phyloP scores from a whole-genome alignment of 2,888 invertebrate genomes.

The Agrenia bidenticulata region DNA sequence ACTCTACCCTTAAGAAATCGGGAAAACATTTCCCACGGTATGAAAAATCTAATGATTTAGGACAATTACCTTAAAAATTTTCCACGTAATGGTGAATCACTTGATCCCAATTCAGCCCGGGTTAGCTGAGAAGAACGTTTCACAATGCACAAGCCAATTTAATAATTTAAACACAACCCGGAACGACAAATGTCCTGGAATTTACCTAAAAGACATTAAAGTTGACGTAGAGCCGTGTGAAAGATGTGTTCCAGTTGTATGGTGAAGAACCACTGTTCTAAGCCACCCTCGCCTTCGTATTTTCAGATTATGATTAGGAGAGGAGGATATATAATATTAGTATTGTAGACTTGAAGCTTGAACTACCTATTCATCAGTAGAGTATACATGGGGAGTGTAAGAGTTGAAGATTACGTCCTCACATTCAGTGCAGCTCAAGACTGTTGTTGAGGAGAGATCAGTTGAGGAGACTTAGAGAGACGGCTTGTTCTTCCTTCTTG shows the following conservation, averaged over 20 bases:
- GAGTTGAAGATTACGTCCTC: not conserved
- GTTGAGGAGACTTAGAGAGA: not conserved
- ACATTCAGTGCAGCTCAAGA: not conserved
- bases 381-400: not conserved
- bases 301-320: conserved; percentile 2
- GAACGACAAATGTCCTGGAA: no score
- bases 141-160: no score
- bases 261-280: conserved; percentile 49
- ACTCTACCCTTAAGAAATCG: no score
- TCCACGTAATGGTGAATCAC: no score
- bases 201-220: not conserved
- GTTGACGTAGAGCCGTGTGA: conserved; percentile 14
- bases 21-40: no score
- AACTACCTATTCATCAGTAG: conserved; percentile 9
- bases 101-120: no score
- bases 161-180: no score
- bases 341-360: not conserved
- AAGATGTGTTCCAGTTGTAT: conserved; percentile 42
- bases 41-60: no score
- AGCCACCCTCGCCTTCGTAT: conserved; percentile 36
- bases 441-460: not conserved
- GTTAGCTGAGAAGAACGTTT: no score
- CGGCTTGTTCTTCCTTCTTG: conserved; percentile 9
- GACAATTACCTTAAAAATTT: no score
- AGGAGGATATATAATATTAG: not conserved